Conservation (phyloP, 2,113 vertebrate species). For the Thunnus thynnus region DNA sequence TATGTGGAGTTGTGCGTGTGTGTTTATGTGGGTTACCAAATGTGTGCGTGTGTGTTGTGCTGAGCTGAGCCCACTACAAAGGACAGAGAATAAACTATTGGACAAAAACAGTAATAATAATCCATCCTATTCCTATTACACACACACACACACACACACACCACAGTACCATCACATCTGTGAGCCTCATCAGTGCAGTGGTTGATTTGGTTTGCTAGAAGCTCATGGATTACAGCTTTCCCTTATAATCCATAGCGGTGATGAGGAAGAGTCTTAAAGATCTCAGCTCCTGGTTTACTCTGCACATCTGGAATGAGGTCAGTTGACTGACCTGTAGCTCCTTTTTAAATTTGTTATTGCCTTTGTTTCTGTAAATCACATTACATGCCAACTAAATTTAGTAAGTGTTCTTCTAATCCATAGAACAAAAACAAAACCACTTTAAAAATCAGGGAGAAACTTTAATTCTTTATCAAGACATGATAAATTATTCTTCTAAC, state of each 20-base stretch:
- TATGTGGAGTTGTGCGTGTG: background rate
- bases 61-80: constrained; percentile 43
- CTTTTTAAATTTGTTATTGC: constrained; percentile 16
- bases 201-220: constrained; percentile 72
- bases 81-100: constrained; percentile 45
- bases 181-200: constrained; percentile 67
- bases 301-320: constrained; percentile 69
- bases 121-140: constrained; percentile 53
- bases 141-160: constrained; percentile 41
- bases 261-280: constrained; percentile 74
- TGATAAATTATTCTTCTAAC: background rate
- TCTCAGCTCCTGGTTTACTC: constrained; percentile 55
- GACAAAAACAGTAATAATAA: constrained; percentile 65
- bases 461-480: background rate
- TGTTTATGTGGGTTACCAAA: constrained; percentile 1
- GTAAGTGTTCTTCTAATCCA: background rate
- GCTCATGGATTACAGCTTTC: constrained; percentile 71
- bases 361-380: constrained; percentile 13
- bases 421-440: background rate
- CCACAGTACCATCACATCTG: constrained; percentile 69
- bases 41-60: constrained; percentile 17
- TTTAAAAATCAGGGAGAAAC: background rate
- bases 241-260: constrained; percentile 71
- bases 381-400: background rate
- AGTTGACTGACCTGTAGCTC: constrained; percentile 16